Evolutionary conservation across 2,888 invertebrate species (phyloP), one percentile per base, ranked within the genome.

Genomic region (Drosophila sordidula): DNA sequence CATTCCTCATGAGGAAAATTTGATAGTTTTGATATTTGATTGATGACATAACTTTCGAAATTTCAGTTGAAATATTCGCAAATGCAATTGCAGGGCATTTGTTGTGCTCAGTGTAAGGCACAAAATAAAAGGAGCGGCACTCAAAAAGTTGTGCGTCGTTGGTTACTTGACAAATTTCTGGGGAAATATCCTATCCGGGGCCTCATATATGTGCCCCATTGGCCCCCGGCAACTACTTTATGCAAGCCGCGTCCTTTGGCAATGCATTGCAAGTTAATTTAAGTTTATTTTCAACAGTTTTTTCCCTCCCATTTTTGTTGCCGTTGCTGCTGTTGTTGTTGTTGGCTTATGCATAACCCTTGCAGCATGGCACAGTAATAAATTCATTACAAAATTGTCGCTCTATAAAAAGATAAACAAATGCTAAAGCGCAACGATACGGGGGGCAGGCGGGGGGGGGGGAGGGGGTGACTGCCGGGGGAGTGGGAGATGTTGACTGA

Each of bases 301-400:
- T 29, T 59, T 57, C 39, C 4, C 39, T 9, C 18, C 22, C 41
- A 32, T 61, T 58, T 46, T 63, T 50, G 64, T 47, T 36, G 22
- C 26, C 42, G 42, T 34, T 50, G 34, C 41, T 52, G 38, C 16
- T 54, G 41, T 67, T 49, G 44, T 50, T 58, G 52, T 42, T 65
- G 45, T 34, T 65, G 67, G 41, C 44, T 85, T 77, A 80, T 82
- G 78, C 76, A 86, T 79, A 76, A 74, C 86, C 86, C 76, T 68
- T 68, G 59, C 69, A 55, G 54, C 70, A 47, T 75, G 78, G 70
- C 71, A 70, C 56, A 71, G 83, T 86, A 83, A 83, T 83, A 83
- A 83, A 83, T 83, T 83, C 88, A 83, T 83, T 83, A 88, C 80
- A 76, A 83, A 83, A 83, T 83, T 88, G 83, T 83, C 88, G 83